phyloP scores from a whole-genome alignment of 2,113 vertebrate genomes.

The Platysteira castanea region DNA sequence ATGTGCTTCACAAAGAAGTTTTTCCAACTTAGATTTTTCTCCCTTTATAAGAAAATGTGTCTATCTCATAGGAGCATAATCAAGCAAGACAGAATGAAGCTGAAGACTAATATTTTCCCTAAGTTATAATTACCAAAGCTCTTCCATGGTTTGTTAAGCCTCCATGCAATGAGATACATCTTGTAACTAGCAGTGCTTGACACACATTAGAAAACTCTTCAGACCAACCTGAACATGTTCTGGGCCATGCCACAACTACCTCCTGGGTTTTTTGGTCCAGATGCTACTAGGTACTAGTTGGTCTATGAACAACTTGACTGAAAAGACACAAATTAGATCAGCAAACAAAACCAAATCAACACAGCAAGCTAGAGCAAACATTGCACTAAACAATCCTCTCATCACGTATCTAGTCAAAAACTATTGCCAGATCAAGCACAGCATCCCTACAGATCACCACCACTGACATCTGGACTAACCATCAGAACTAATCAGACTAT shows the following conservation, averaged over 20 bases:
- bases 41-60: not conserved
- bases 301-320: not conserved
- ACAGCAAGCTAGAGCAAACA: rapidly evolving
- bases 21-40: not conserved
- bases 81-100: not conserved
- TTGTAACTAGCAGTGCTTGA: not conserved
- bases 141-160: not conserved
- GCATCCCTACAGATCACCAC: not conserved
- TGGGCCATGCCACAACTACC: not conserved
- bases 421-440: not conserved
- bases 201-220: not conserved
- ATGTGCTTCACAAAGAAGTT: not conserved
- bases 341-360: not conserved
- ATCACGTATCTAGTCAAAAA: not conserved
- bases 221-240: not conserved
- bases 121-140: not conserved
- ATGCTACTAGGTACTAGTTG: not conserved
- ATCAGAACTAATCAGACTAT: not conserved
- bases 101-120: not conserved
- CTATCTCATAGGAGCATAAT: not conserved
- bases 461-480: not conserved
- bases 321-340: not conserved
- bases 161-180: not conserved
- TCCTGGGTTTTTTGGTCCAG: not conserved
- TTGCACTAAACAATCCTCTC: not conserved